Evolutionary conservation across 1,140 invertebrate genomes (phyloP), one percentile per base, ranked within the genome.

Genomic region (Drosophila ironensis): DNA sequence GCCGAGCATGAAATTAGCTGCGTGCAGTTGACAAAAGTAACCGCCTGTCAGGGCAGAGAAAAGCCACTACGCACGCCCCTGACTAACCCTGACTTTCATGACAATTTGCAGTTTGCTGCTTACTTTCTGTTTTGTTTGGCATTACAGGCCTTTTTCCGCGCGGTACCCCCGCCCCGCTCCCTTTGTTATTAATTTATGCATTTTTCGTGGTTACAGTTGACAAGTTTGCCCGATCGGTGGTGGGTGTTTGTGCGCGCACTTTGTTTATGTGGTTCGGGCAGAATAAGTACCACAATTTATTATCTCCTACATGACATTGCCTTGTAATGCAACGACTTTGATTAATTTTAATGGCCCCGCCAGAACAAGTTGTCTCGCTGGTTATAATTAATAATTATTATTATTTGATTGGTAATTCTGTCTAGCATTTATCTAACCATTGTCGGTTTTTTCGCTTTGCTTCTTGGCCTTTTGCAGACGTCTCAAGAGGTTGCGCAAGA

Each of bases 1-100:
- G 71, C 73, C 61, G 66, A 78, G 78, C 78, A 78, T 84, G 80
- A 84, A 84, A 84, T 84, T 84, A 78, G 72, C 76, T 81, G 72
- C 76, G 77, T 81, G 71, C 71, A 38, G 40, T 35, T 48, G 64
- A 59, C 37, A 59, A 16, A 54, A 38, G 30, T 68, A 22, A 33
- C 48, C 35, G n/a, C n/a, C n/a, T n/a, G n/a, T n/a, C n/a, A n/a
- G n/a, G 33, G 1, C 12, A 2, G 12, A 14, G 30, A 33, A 33
- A 14, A 7, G n/a, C 6, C 19, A 12, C 41, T 35, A 37, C 45
- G 30, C 25, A 16, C 17, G 6, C 51, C 56, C 48, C 33, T 22
- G 37, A 37, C 19, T 68, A 78, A 67, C 54, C 70, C 47, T 61
- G 73, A 74, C 70, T 67, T 66, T 66, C 37, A 66, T 78, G 56